These are phyloP conservation scores for Nesoenas mayeri DNA, from an alignment of 2,113 vertebrate species.

Conservation along the genomic window DNA sequence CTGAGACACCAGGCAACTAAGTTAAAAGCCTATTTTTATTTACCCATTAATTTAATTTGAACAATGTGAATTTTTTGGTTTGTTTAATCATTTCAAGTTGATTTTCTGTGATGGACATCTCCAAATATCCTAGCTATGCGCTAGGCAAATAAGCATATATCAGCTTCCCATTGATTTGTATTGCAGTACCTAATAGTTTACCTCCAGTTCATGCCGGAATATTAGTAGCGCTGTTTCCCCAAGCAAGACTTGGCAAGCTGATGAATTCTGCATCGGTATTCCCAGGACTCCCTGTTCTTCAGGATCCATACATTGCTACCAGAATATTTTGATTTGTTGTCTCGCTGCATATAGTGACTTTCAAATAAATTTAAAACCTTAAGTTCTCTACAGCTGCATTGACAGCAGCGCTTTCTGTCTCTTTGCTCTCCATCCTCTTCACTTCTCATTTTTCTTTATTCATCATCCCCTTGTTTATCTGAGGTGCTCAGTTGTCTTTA, in stretches of 20 bases:
- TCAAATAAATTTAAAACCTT: not conserved
- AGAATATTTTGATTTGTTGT: not conserved
- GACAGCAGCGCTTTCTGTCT: not conserved
- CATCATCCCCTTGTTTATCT: not conserved
- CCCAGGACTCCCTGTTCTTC: not conserved
- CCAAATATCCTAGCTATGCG: not conserved
- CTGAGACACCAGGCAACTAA: not conserved
- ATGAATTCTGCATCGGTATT: not conserved
- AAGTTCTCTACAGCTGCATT: not conserved
- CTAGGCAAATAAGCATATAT: not conserved
- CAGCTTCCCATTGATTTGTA: not conserved
- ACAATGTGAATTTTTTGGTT: not conserved
- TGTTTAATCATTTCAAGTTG: not conserved
- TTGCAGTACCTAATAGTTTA: not conserved
- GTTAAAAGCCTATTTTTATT: not conserved
- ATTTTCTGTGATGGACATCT: not conserved
- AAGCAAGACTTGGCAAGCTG: not conserved
- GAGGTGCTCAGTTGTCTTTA: not conserved
- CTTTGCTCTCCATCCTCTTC: not conserved
- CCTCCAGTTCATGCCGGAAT: not conserved
- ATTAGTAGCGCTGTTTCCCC: not conserved
- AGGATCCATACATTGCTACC: not conserved
- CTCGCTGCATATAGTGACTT: fast-evolving
- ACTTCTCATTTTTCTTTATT: not conserved
- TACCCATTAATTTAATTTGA: not conserved